Percentiles rank a stretch among this genome's conserved stretches.
Conservation (phyloP, 2,797 vertebrate genomes). For the Natrix natrix region DNA sequence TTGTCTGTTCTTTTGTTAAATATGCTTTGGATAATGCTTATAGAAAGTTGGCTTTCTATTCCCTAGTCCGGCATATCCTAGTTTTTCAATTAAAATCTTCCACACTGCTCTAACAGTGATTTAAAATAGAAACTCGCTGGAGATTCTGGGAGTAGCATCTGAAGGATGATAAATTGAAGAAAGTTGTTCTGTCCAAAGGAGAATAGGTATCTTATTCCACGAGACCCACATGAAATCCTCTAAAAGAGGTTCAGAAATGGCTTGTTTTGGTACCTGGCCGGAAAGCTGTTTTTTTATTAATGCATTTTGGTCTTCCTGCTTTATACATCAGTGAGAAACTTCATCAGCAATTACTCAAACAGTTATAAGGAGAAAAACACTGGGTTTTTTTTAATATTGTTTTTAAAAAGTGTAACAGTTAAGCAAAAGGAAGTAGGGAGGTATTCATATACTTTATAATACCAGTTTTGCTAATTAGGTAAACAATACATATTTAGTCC, state of each 20-base stretch:
- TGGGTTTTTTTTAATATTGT: background rate
- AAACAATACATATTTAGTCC: background rate
- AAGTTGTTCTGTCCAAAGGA: background rate
- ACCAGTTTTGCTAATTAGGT: background rate
- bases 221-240: background rate
- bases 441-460: background rate
- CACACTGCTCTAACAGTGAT: background rate
- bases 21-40: conserved; percentile 9
- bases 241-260: background rate
- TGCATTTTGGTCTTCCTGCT: background rate
- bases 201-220: background rate
- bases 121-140: background rate
- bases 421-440: background rate
- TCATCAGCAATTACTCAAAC: background rate
- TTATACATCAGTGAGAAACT: background rate
- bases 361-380: background rate
- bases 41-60: background rate
- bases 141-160: background rate
- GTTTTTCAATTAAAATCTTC: background rate
- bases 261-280: background rate
- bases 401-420: background rate
- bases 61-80: background rate
- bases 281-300: background rate
- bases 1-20: conserved; percentile 21
- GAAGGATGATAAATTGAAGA: background rate